Conservation (phyloP, 2,113 vertebrate species). For the Symphodus melops region DNA sequence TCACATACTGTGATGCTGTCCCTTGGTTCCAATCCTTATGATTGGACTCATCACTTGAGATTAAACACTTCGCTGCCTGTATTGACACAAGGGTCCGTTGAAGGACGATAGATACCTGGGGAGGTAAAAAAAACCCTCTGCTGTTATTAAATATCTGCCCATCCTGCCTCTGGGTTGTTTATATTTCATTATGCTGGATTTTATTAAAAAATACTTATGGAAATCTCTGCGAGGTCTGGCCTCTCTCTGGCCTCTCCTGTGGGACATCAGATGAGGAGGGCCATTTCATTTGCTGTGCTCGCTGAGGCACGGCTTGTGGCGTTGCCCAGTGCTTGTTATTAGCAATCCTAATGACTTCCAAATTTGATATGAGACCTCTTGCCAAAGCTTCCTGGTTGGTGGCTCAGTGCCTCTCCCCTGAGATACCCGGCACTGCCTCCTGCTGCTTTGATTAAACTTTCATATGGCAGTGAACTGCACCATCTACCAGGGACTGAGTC, state of each 20-base stretch:
- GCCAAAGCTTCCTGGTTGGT: conserved; percentile 72
- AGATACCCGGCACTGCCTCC: conserved; percentile 69
- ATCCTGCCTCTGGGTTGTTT: conserved; percentile 67
- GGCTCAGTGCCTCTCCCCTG: conserved; percentile 57
- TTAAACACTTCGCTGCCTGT: conserved; percentile 59
- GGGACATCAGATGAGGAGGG: conserved; percentile 59
- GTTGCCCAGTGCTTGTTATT: conserved; percentile 74
- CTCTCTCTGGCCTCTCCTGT: conserved; percentile 60
- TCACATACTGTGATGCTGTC: conserved; percentile 17
- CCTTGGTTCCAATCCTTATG: conserved; percentile 51
- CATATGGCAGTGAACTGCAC: conserved; percentile 70
- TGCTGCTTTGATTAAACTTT: conserved; percentile 81
- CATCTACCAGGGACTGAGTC: conserved; percentile 65
- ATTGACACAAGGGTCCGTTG: conserved; percentile 51
- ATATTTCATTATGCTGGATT: conserved; percentile 72
- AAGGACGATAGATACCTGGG: conserved; percentile 44
- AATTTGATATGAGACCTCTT: conserved; percentile 79
- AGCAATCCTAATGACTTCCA: conserved; percentile 81
- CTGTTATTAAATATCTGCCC: conserved; percentile 69
- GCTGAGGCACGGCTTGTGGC: conserved; percentile 55
- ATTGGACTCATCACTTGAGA: conserved; percentile 53
- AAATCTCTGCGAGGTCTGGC: conserved; percentile 57
- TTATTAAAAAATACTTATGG: conserved; percentile 72
- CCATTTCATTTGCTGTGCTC: conserved; percentile 67
- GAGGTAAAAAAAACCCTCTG: conserved; percentile 34